Base-by-base conservation (phyloP, 2,888 invertebrate genomes). In the Leuctra nigra region DNA sequence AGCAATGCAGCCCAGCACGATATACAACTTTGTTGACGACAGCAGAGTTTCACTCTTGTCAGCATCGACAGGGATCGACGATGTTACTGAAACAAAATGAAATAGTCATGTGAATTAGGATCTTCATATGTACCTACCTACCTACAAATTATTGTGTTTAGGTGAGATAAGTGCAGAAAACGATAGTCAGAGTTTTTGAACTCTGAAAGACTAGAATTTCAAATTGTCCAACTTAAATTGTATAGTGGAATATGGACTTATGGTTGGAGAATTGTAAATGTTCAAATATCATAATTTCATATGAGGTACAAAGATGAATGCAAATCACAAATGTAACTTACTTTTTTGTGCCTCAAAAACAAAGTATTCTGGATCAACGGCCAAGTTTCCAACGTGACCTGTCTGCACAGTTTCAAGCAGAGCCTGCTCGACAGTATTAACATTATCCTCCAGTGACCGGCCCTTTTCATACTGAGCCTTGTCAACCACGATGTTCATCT, bases 341-440 rank as follows among this genome's bases (percentile, higher is more conserved):
- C 91, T 75, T 68, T 82, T 65, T 16, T 71, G 78, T 1, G 87
- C 81, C 66, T 83, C 81, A 64, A 91, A 83, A 54, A 85, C 80
- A 58, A 91, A 72, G 69, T 85, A 91, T 59, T 84, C 82, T 0
- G 91, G 90, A 70, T 94, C 91, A 1, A 93, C 84, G 22, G 81
- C 83, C 1, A 93, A 71, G 25, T 86, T 84, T 1, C 92, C 93
- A 6, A 91, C 84, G 65, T 77, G 78, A 4, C 91, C 92, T 0
- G 75, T 77, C 1, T 81, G 76, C 1, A 94, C 76, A 9, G 86
- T 85, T 39, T 87, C 86, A 59, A 79, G 72, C 1, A 93, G 73
- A 0, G 82, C 80, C 23, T 79, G 73, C 67, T 84, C 78, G 66
- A 69, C 70, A 66, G 66, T 65, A 64, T 24, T 66, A 1, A 62